Percentiles rank a stretch among this genome's conserved stretches.
These are phyloP conservation scores for Carpatolechia fugitivella DNA, from an alignment of 2,888 invertebrate species.

Conservation along the genomic window DNA sequence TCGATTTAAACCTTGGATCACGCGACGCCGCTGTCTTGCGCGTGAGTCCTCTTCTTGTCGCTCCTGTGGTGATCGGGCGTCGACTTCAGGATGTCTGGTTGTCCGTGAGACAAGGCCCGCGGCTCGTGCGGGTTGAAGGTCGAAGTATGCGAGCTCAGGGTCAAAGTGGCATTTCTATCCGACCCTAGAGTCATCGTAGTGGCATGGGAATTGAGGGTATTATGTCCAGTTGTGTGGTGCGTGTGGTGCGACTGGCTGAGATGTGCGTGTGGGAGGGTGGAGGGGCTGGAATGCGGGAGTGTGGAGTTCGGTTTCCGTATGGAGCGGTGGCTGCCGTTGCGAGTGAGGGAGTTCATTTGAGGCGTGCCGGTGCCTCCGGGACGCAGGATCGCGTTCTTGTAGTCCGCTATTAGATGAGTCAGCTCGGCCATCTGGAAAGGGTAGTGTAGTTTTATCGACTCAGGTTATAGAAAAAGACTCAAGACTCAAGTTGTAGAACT, in stretches of 20 bases:
- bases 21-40: slow-evolving; percentile 67
- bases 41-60: slow-evolving; percentile 64
- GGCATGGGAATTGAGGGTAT: slow-evolving; percentile 80
- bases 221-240: slow-evolving; percentile 71
- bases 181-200: slow-evolving; percentile 67
- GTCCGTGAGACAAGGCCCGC: slow-evolving; percentile 72
- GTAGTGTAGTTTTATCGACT: background rate
- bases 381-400: slow-evolving; percentile 93
- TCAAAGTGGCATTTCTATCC: slow-evolving; percentile 53
- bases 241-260: slow-evolving; percentile 46
- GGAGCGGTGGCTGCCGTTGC: slow-evolving; percentile 84
- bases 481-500: too few species aligned
- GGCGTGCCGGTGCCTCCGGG: slow-evolving; percentile 87
- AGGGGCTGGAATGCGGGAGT: slow-evolving; percentile 69
- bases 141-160: slow-evolving; percentile 62
- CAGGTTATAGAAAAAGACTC: background rate
- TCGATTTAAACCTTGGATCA: slow-evolving; percentile 41
- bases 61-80: slow-evolving; percentile 88
- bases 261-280: slow-evolving; percentile 58
- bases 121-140: slow-evolving; percentile 54
- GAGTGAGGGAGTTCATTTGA: slow-evolving; percentile 87
- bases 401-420: slow-evolving; percentile 94
- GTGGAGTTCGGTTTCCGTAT: slow-evolving; percentile 60
- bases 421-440: slow-evolving; percentile 88
- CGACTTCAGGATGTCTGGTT: slow-evolving; percentile 91